Conservation (phyloP, 2,113 vertebrate species). For the Artemisiospiza belli region DNA sequence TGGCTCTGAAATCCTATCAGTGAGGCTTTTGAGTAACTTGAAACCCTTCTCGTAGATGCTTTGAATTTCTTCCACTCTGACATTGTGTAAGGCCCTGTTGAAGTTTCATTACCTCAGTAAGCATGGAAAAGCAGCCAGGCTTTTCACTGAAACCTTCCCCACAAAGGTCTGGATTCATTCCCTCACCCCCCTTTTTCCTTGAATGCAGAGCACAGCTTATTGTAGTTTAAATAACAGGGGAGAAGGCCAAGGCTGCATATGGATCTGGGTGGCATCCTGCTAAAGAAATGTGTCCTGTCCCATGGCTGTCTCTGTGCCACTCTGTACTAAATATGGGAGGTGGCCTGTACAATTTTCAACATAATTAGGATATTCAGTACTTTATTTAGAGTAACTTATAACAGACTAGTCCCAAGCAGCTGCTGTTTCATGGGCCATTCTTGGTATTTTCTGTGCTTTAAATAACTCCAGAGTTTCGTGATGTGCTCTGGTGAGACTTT, state of each 20-base stretch:
- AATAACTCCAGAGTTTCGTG: not conserved
- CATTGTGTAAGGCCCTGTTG: conserved; percentile 44
- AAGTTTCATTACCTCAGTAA: conserved; percentile 62
- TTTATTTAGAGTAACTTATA: conserved; percentile 45
- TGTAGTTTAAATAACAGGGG: conserved; percentile 64
- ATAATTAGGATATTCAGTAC: conserved; percentile 17
- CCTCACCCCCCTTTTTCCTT: not conserved
- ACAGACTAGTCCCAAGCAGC: not conserved
- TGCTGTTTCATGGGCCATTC: not conserved
- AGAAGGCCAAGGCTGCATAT: conserved; percentile 8
- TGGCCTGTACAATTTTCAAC: conserved; percentile 14
- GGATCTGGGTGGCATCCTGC: conserved; percentile 6
- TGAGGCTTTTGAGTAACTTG: conserved; percentile 7
- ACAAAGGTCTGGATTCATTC: conserved; percentile 51
- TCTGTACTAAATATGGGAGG: not conserved
- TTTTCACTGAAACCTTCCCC: conserved; percentile 10
- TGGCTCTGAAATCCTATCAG: conserved; percentile 37
- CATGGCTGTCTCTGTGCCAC: not conserved
- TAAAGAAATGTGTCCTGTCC: not conserved
- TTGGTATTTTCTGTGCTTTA: conserved; percentile 39
- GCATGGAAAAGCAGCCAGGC: conserved; percentile 33
- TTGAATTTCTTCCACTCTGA: conserved; percentile 64
- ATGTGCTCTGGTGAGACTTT: not conserved
- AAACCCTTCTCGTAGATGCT: conserved; percentile 35
- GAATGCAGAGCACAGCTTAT: conserved; percentile 45